phyloP scores from a whole-genome alignment of 2,113 vertebrate genomes.

The Catagonus wagneri region DNA sequence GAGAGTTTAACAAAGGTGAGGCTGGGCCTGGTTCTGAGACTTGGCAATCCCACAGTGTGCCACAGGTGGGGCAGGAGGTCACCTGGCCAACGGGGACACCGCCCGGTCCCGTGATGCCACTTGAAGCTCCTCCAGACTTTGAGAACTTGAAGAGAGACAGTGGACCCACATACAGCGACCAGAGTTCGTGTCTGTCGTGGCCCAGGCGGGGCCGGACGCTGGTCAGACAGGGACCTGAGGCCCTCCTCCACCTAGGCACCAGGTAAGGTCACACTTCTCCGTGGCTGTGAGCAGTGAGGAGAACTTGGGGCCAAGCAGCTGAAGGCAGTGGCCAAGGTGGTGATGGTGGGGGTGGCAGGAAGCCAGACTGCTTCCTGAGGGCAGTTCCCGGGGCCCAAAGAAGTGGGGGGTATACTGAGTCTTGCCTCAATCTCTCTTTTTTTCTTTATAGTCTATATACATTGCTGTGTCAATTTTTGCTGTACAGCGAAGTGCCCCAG shows the following conservation, averaged over 20 bases:
- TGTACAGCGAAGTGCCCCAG: too few relatives aligned
- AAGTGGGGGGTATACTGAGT: background rate
- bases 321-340: too few relatives aligned
- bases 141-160: background rate
- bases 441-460: too few relatives aligned
- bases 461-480: too few relatives aligned
- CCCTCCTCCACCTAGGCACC: background rate
- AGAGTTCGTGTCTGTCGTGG: background rate
- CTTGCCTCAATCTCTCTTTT: too few relatives aligned
- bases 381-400: background rate
- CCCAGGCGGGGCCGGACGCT: background rate
- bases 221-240: background rate
- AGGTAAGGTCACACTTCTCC: background rate
- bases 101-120: accelerated
- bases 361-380: background rate
- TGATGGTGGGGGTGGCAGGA: background rate
- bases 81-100: background rate
- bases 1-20: background rate
- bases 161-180: background rate
- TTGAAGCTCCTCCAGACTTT: background rate
- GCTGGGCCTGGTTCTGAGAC: background rate
- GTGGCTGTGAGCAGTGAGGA: constrained; percentile 17
- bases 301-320: background rate
- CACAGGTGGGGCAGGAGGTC: background rate
- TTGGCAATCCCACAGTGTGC: accelerated